phyloP scores from a whole-genome alignment of 1,140 invertebrate species.

The Tenebrio molitor region DNA sequence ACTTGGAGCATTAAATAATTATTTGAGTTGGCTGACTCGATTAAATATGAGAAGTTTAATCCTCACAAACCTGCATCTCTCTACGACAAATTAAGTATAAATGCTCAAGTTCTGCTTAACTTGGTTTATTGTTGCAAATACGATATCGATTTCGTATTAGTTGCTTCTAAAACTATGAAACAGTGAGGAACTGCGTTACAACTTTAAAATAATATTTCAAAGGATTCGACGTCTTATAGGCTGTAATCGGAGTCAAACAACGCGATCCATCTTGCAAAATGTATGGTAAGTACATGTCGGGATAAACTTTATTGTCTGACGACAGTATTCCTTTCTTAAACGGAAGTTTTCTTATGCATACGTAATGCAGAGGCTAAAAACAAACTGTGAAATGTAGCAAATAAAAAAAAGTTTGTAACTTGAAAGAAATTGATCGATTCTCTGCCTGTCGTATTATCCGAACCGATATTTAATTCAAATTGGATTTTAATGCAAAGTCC shows the following conservation, averaged over 20 bases:
- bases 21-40: slow-evolving; percentile 31
- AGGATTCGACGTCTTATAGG: neutral
- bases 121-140: neutral
- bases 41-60: slow-evolving; percentile 27
- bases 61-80: slow-evolving; percentile 23
- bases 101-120: neutral
- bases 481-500: slow-evolving; percentile 13
- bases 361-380: slow-evolving; percentile 7
- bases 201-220: neutral
- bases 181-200: neutral
- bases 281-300: slow-evolving; percentile 30
- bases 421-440: no score
- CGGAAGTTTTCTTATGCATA: slow-evolving; percentile 37
- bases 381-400: neutral
- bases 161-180: neutral
- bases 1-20: slow-evolving; percentile 37
- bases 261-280: slow-evolving; percentile 11
- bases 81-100: slow-evolving; percentile 4
- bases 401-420: no score
- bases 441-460: no score
- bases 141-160: neutral
- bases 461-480: slow-evolving; percentile 18
- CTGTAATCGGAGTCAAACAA: neutral
- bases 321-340: slow-evolving; percentile 31
- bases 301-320: slow-evolving; percentile 26